Base-by-base conservation (phyloP, 1,140 invertebrate genomes). In the Cryptotermes secundus region DNA sequence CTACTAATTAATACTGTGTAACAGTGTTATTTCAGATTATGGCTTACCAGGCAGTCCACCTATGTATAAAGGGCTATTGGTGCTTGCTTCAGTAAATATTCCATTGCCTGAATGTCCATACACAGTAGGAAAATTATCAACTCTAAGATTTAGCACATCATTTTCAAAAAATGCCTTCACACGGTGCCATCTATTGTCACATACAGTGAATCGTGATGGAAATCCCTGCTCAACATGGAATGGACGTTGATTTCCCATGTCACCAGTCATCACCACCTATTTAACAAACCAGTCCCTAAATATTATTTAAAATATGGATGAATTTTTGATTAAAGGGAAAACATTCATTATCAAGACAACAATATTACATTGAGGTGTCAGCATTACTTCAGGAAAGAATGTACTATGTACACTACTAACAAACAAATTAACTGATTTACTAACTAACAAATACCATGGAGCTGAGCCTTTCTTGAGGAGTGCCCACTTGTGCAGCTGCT, bases 161-260 rank as follows among this genome's bases (percentile, higher is more conserved):
- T 93, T 93, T 12, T 93, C 93, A 87, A 95, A 95, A 12, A 93
- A 90, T 0, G 95, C 96, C 81, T 93, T 92, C 26, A 97, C 93
- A 84, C 92, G 92, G 88, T 98, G 97, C 97, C 97, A 98, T 86
- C 93, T 92, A 86, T 96, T 96, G 89, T 98, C 95, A 89, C 97
- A 98, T 4, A 96, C 89, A 1, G 92, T 90, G 87, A 92, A 95
- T 80, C 93, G 92, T 82, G 91, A 93, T 26, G 92, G 88, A 53
- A 95, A 92, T 38, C 88, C 88, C 89, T 93, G 87, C 88, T 93
- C 89, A 38, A 94, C 91, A 87, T 87, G 92, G 89, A 92, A 93
- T 7, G 90, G 91, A 86, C 92, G 91, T 38, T 92, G 92, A 86
- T 93, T 92, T 24, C 93, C 93, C 83, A 95, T 91, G 86, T 95